Conservation (phyloP, 2,888 invertebrate species). For the Rhagonycha fulva region DNA sequence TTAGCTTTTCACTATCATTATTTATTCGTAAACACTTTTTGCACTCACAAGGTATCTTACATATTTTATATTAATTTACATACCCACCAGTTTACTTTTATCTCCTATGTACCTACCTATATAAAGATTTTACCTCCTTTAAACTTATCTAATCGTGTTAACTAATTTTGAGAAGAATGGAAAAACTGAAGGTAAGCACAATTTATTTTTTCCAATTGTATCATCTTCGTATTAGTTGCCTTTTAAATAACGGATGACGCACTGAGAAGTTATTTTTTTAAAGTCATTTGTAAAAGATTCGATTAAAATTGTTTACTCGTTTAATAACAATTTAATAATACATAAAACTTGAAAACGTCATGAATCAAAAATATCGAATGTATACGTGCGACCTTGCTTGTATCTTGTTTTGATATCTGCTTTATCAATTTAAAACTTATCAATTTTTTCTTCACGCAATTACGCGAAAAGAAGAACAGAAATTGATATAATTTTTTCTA, state of each 20-base stretch:
- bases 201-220: background rate
- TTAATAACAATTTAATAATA: background rate
- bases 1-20: background rate
- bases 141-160: background rate
- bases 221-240: background rate
- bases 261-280: background rate
- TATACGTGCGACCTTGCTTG: background rate
- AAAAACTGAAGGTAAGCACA: background rate
- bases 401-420: background rate
- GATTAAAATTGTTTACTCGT: background rate
- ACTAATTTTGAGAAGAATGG: background rate
- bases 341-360: background rate
- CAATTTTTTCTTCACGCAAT: background rate
- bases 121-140: background rate
- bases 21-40: background rate
- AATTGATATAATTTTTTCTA: too few species aligned
- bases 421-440: background rate
- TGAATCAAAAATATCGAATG: background rate
- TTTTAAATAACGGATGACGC: background rate
- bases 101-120: background rate
- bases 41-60: background rate
- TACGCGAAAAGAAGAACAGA: too few species aligned
- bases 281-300: background rate
- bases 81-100: background rate
- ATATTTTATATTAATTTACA: background rate